Conservation (phyloP, 2,113 vertebrate genomes). For the Sylvia atricapilla region DNA sequence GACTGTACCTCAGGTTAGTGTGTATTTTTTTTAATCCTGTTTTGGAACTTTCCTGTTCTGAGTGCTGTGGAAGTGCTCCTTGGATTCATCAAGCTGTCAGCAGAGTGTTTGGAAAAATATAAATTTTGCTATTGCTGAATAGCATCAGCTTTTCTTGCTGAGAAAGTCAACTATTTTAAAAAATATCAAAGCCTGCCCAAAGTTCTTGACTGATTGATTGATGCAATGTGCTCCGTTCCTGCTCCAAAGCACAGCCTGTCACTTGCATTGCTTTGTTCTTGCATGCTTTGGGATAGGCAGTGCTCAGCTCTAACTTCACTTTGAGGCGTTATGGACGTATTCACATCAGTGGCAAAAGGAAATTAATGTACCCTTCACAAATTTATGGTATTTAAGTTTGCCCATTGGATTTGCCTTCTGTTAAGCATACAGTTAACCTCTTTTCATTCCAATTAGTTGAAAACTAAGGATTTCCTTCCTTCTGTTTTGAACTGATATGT, state of each 20-base stretch:
- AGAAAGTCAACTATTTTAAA: neutral
- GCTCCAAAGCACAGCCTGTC: neutral
- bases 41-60: neutral
- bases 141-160: neutral
- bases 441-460: constrained; percentile 60
- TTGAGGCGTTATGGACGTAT: neutral
- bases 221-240: neutral
- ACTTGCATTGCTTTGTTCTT: neutral
- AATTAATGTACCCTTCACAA: neutral
- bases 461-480: constrained; percentile 80
- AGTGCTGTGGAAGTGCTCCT: neutral
- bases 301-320: neutral
- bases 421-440: constrained; percentile 51
- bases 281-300: neutral
- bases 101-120: neutral
- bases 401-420: constrained; percentile 34
- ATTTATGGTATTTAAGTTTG: constrained; percentile 11
- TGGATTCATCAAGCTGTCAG: neutral
- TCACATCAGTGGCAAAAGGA: neutral
- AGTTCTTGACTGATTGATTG: neutral
- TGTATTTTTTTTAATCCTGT: neutral
- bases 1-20: neutral
- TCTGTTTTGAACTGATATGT: constrained; percentile 80
- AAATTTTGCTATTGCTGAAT: neutral
- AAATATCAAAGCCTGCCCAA: neutral